Evolutionary conservation across 2,113 vertebrate genomes (phyloP).

Genomic region (Opisthocomus hoazin): DNA sequence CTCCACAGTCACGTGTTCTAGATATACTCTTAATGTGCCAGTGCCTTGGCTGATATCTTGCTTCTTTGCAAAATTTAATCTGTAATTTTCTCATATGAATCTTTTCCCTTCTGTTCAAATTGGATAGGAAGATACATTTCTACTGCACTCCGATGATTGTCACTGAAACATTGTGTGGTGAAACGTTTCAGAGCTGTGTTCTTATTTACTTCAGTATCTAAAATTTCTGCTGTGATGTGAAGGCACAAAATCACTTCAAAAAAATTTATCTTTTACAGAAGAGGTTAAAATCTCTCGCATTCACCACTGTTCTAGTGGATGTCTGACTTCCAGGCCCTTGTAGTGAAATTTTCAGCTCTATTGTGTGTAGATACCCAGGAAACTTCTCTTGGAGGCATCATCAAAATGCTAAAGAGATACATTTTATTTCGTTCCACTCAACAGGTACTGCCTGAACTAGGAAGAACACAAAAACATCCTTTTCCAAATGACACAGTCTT

Average conservation of each 20-base stretch:
- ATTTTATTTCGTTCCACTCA: background rate
- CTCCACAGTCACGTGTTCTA: background rate
- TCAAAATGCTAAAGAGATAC: background rate
- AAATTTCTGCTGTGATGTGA: background rate
- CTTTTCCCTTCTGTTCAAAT: background rate
- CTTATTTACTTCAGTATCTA: background rate
- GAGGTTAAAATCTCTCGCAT: background rate
- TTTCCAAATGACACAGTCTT: background rate
- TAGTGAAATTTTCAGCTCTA: background rate
- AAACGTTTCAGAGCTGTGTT: background rate
- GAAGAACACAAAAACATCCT: background rate
- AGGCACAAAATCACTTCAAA: background rate
- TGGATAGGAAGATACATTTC: background rate
- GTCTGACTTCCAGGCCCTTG: background rate
- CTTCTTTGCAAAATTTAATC: background rate
- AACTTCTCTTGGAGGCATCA: background rate
- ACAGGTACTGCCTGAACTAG: background rate
- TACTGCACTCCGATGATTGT: background rate
- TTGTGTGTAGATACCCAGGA: background rate
- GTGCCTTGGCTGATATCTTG: background rate
- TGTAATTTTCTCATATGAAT: background rate
- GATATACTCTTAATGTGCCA: background rate
- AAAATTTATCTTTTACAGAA: background rate
- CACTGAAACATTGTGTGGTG: background rate
- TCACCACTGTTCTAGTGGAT: background rate